Evolutionary conservation across 2,113 vertebrate genomes (phyloP).

Genomic region (Indicator indicator): DNA sequence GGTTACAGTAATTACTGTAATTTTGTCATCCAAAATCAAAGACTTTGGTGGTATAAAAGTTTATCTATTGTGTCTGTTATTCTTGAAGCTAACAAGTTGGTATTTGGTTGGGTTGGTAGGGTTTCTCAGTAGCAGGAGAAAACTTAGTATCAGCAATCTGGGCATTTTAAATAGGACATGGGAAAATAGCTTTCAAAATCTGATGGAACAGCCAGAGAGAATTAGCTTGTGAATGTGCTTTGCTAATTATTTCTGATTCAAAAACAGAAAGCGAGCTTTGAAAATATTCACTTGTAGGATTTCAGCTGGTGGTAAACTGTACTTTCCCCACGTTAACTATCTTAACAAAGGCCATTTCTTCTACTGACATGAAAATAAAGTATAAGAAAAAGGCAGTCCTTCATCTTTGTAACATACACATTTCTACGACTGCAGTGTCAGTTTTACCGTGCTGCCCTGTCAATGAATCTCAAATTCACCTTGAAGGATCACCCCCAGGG

Average conservation of each 20-base stretch:
- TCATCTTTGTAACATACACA: background rate
- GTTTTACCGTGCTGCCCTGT: conserved; percentile 17
- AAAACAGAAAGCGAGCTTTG: background rate
- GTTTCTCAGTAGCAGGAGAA: background rate
- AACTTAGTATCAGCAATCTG: background rate
- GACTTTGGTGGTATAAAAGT: conserved; percentile 21
- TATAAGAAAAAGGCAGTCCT: background rate
- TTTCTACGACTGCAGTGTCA: background rate
- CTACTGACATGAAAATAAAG: background rate
- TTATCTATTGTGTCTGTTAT: conserved; percentile 15
- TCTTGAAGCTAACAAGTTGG: conserved; percentile 1
- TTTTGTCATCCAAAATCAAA: conserved; percentile 17
- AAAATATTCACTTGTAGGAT: background rate
- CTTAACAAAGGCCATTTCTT: background rate
- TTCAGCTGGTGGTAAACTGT: fast-evolving
- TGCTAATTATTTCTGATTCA: background rate
- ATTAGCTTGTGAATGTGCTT: background rate
- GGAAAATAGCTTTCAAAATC: background rate
- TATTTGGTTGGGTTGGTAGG: background rate
- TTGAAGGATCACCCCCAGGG: conserved; percentile 1
- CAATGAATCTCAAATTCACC: conserved; percentile 41
- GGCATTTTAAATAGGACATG: background rate
- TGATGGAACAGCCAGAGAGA: background rate
- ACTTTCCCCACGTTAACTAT: background rate
- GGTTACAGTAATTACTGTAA: background rate